Conservation (phyloP, 1,140 invertebrate genomes). For the Zaprionus gabonicus region DNA sequence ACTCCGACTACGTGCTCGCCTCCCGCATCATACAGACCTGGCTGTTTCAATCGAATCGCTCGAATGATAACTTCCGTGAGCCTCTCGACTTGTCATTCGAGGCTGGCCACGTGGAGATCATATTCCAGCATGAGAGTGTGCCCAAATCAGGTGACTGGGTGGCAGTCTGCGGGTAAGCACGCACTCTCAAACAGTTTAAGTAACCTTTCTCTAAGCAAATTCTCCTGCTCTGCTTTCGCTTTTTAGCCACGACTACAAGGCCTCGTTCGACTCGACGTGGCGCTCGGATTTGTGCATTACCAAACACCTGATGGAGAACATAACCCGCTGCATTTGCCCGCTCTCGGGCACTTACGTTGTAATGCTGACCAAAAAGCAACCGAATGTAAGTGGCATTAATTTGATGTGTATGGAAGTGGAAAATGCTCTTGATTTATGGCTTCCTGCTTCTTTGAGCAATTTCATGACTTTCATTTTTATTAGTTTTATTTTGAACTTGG, state of each 20-base stretch:
- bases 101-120: slow-evolving; percentile 83
- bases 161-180: slow-evolving; percentile 76
- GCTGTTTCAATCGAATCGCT: slow-evolving; percentile 83
- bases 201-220: not conserved
- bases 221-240: not conserved
- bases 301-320: slow-evolving; percentile 84
- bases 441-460: slow-evolving; percentile 23
- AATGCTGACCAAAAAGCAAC: slow-evolving; percentile 86
- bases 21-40: slow-evolving; percentile 87
- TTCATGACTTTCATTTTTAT: slow-evolving; percentile 38
- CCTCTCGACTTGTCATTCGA: slow-evolving; percentile 80
- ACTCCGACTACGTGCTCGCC: slow-evolving; percentile 88
- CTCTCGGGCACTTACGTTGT: slow-evolving; percentile 87
- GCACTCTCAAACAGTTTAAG: not conserved
- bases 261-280: slow-evolving; percentile 82
- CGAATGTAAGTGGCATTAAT: slow-evolving; percentile 85
- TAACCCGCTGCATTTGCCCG: slow-evolving; percentile 87
- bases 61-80: slow-evolving; percentile 75
- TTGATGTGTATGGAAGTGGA: slow-evolving; percentile 53
- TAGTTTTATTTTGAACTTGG: slow-evolving; percentile 27
- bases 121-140: slow-evolving; percentile 83
- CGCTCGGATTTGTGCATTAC: slow-evolving; percentile 85
- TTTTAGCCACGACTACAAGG: slow-evolving; percentile 79
- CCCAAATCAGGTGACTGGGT: slow-evolving; percentile 79
- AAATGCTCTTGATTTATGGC: slow-evolving; percentile 62